phyloP scores from a whole-genome alignment of 2,113 vertebrate species.

The Equus quagga region DNA sequence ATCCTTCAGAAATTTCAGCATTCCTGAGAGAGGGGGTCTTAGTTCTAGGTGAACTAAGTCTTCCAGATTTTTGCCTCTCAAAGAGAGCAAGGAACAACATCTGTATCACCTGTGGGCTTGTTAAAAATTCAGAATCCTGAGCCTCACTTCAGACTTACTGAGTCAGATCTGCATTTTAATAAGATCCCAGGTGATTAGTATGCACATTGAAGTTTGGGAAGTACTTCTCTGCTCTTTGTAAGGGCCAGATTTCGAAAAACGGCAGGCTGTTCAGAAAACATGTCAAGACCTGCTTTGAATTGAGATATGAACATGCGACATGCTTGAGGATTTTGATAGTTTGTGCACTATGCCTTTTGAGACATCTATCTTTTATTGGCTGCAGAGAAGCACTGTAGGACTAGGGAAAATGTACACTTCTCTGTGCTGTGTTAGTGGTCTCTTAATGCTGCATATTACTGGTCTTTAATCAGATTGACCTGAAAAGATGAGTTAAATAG shows the following conservation, averaged over 20 bases:
- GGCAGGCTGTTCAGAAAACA: not conserved
- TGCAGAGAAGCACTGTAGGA: not conserved
- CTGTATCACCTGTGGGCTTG: not conserved
- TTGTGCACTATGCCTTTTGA: not conserved
- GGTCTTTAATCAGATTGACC: not conserved
- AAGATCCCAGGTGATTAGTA: not conserved
- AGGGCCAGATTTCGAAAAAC: not conserved
- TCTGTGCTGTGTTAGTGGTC: not conserved
- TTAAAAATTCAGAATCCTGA: conserved; percentile 2
- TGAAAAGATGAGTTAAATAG: conserved; percentile 38
- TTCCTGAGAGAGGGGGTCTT: not conserved
- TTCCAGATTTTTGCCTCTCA: not conserved
- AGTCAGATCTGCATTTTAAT: not conserved
- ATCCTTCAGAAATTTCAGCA: not conserved
- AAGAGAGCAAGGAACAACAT: not conserved
- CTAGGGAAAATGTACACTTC: not conserved
- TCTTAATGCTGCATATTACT: not conserved
- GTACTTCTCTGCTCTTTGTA: not conserved
- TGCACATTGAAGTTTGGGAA: not conserved
- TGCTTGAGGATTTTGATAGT: not conserved
- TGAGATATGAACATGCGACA: not conserved
- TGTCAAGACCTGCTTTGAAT: not conserved
- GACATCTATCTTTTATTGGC: not conserved
- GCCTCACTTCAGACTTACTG: not conserved
- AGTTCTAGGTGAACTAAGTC: not conserved